Base-by-base conservation (phyloP, 2,888 invertebrate species). In the Mystacides longicornis region DNA sequence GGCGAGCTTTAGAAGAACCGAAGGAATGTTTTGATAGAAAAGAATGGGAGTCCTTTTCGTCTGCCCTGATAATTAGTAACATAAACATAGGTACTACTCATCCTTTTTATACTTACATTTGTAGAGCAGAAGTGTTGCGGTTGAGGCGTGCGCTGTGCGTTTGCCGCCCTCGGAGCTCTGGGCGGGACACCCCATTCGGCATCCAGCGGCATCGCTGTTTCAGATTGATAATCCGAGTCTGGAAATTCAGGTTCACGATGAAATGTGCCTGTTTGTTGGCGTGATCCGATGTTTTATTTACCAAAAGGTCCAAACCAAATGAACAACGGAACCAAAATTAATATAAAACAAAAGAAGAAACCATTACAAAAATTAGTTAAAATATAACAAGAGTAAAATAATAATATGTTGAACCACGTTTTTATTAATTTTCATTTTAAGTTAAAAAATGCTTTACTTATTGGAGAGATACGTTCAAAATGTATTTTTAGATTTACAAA, bases 221-320 rank as follows among this genome's bases (percentile, higher is more conserved):
- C 55, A 33, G 37, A 27, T 56, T 61, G 59, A 52, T 57, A 61
- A 51, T 61, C 61, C n/a, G 61, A 59, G 43, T 61, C 61, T 61
- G 58, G 57, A 61, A 61, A 61, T 54, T 47, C 60, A 55, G 61
- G 61, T 59, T 61, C 61, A 50, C 61, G 61, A 50, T 61, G 61
- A 61, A 61, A 61, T 43, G 57, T 58, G 58, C 60, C 60, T 60
- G 42, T n/a, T 37, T 14, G 14, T 37, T 37, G 37, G 37, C 37
- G 37, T 37, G 37, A n/a, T 37, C 16, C 37, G 16, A n/a, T 37
- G 14, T 37, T 37, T 37, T 37, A 37, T 37, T 37, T 37, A 37
- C 37, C 37, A 37, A 3, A 37, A n/a, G 37, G 3, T 37, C 37
- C 37, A 37, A 37, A 37, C 37, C 37, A 37, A 37, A 7, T 37